Conservation (phyloP, 2,888 invertebrate genomes). For the Idaea biselata region DNA sequence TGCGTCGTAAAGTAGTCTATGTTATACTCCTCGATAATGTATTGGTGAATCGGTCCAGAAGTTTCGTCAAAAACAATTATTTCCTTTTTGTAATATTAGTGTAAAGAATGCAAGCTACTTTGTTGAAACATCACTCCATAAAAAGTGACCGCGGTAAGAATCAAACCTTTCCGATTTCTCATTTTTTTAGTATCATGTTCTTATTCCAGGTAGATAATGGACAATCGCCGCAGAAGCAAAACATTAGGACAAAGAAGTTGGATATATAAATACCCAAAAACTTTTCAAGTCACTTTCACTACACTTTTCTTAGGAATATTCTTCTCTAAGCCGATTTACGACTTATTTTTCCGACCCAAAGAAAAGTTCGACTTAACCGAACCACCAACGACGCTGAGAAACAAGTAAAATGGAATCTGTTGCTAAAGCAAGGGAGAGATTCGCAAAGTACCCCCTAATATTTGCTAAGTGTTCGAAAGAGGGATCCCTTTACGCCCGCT, state of each 20-base stretch:
- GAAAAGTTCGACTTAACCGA: constrained; percentile 46
- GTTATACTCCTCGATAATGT: too few species aligned
- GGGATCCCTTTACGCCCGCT: constrained; percentile 87
- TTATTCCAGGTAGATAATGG: constrained; percentile 57
- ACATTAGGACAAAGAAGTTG: constrained; percentile 80
- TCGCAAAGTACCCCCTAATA: constrained; percentile 87
- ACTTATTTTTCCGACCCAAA: constrained; percentile 74
- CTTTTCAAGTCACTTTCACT: constrained; percentile 79
- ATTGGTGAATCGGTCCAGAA: too few species aligned
- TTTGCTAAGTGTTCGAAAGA: constrained; percentile 86
- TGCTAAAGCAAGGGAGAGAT: constrained; percentile 85
- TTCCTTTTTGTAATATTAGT: too few species aligned
- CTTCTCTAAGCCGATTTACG: constrained; percentile 87
- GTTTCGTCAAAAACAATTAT: too few species aligned
- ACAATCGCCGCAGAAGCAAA: constrained; percentile 57
- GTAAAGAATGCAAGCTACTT: background rate
- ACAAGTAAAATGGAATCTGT: constrained; percentile 86
- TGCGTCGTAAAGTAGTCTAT: too few species aligned
- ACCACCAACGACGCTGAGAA: constrained; percentile 49
- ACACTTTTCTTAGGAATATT: constrained; percentile 77
- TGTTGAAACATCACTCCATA: too few species aligned
- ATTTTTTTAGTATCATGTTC: constrained; percentile 20
- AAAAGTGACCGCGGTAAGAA: background rate
- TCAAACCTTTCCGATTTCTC: constrained; percentile 7
- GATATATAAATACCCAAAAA: constrained; percentile 81